Conservation (phyloP, 2,888 invertebrate genomes). For the Synergus itoensis region DNA sequence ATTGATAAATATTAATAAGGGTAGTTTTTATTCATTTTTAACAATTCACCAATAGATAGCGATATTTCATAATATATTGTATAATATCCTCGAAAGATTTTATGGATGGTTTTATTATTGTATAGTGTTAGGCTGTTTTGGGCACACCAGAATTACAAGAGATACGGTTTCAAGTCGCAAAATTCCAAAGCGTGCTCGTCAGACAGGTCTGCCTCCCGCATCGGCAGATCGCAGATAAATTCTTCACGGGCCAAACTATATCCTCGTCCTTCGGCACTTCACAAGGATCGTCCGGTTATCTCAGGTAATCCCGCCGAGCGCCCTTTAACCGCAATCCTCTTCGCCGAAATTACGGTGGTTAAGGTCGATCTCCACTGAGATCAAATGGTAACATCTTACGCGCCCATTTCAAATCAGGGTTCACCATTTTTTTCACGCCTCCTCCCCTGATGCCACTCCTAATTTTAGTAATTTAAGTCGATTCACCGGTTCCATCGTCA, state of each 20-base stretch:
- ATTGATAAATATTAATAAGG: too few species aligned
- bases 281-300: constrained; percentile 37
- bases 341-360: constrained; percentile 33
- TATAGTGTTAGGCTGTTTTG: not conserved
- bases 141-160: not conserved
- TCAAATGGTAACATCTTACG: constrained; percentile 36
- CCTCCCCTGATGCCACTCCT: not conserved
- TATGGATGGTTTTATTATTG: constrained; percentile 8
- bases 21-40: too few species aligned
- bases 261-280: constrained; percentile 36
- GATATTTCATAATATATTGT: not conserved
- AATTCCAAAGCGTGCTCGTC: constrained; percentile 52
- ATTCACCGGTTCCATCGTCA: not conserved
- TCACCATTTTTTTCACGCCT: not conserved
- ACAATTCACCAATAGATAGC: too few species aligned
- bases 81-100: not conserved
- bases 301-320: constrained; percentile 29
- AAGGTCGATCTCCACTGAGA: constrained; percentile 7
- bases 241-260: constrained; percentile 38
- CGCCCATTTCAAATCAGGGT: constrained; percentile 15
- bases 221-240: constrained; percentile 50
- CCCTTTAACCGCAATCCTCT: constrained; percentile 37
- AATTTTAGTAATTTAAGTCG: constrained; percentile 22
- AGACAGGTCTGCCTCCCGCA: constrained; percentile 55
- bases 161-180: constrained; percentile 45